Base-by-base conservation (phyloP, 2,797 vertebrate species). In the Girardinus metallicus region DNA sequence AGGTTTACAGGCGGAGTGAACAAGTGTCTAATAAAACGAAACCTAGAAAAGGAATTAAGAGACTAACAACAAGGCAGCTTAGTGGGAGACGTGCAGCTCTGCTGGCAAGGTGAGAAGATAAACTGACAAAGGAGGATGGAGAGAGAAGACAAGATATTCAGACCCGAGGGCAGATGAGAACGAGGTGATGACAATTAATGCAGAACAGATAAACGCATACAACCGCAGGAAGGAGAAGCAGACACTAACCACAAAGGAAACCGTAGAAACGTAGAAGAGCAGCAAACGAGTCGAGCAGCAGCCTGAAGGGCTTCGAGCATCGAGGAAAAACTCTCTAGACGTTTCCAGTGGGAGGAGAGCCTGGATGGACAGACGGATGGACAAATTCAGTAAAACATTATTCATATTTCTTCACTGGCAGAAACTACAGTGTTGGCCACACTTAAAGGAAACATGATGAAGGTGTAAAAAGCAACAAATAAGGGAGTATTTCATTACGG, bases 51-150 rank as follows among this genome's bases (percentile, higher is more conserved):
- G 8, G 10, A 68, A 70, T 70, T 6, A 10, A 70, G 41, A 70
- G 64, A n/a, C 39, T 1, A 70, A 70, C 34, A 68, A 68, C 4
- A 41, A 39, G 8, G 36, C 64, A 23, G 36, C 36, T 68, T 41
- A 41, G 64, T 4, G 36, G 34, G 36, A 41, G 64, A 68, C 39
- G 1, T 26, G 10, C 21, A 44, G 66, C 23, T 44, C 41, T 70
- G 41, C 66, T 15, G 66, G 26, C 66, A 70, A 43, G 66, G 41
- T 44, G 66, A n/a, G 66, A 70, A 44, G 66, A 44, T 70, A n/a
- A 31, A 43, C 41, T 70, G 66, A 44, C 66, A 70, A n/a, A 44
- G 41, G 26, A n/a, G 66, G 66, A 43, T 70, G 5, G 26, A 44
- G 36, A 70, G 43, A 70, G 11, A 43, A 68, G 36, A 68, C 64